Evolutionary conservation across 2,797 vertebrate species (phyloP), one percentile per base, ranked within the genome.

Genomic region (Steatocranus sp.): DNA sequence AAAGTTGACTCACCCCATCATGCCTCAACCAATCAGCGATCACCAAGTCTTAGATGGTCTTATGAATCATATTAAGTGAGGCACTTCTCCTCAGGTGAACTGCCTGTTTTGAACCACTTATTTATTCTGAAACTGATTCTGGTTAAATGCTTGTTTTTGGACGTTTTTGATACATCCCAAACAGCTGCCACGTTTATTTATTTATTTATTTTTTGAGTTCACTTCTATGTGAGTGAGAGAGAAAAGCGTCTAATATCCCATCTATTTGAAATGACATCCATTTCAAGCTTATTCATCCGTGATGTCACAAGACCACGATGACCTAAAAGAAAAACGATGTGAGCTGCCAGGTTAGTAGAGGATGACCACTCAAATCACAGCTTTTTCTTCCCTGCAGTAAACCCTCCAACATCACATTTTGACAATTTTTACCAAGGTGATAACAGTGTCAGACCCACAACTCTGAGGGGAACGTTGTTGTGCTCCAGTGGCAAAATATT

Each of bases 261-360:
- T 48, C 43, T 73, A 30, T 73, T 73, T 73, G 25, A 73, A 73
- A 49, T 30, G 6, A 32, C 43, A 49, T 49, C 68, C 17, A 73
- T 49, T 73, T 48, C 43, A 73, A 48, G 25, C 17, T 48, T 48
- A 32, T 48, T 49, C 25, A 49, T 18, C 61, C 38, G 3, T n/a
- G 15, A n/a, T 7, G 11, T 77, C 46, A 70, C 53, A 41, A 30
- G 43, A 78, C 41, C 43, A 48, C 11, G 36, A 27, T 50, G 68
- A 61, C 32, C 51, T 15, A 66, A 78, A 68, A 58, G 27, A 74
- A 74, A 85, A 84, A 82, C 50, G 50, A 89, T 58, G 70, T 43
- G 66, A 68, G 32, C 56, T 81, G 76, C 78, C 75, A 82, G 75
- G 70, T 89, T 82, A 83, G 79, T 38, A 70, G 73, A 80, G 12